Evolutionary conservation across 2,888 invertebrate genomes (phyloP).

Genomic region (Drosophila merina): DNA sequence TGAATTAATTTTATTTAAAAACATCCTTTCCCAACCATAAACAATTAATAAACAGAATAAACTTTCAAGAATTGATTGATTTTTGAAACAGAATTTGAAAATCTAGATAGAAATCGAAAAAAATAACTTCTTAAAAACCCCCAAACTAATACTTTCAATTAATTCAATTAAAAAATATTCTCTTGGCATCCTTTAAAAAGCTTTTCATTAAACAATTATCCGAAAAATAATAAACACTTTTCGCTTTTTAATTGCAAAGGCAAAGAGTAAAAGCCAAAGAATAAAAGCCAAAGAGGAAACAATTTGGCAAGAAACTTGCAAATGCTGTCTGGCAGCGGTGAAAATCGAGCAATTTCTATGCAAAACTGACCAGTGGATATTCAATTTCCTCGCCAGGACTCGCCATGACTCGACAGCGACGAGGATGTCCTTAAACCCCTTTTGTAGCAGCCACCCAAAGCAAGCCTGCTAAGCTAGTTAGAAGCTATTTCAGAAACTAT

Average conservation of each 20-base stretch:
- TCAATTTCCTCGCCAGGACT: constrained; percentile 19
- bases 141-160: no score
- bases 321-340: not conserved
- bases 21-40: no score
- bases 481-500: constrained; percentile 53
- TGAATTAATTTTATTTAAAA: no score
- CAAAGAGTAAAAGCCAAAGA: not conserved
- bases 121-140: no score
- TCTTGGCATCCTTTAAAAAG: not conserved
- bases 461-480: constrained; percentile 47
- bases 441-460: constrained; percentile 12
- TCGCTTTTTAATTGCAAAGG: not conserved
- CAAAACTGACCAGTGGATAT: constrained; percentile 33
- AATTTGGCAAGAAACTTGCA: constrained; percentile 6
- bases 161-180: not conserved
- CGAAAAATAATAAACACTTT: not conserved
- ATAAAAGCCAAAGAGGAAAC: not conserved
- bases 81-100: no score
- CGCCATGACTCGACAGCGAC: not conserved
- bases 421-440: not conserved
- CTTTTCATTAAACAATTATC: not conserved
- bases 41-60: no score
- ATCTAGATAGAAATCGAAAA: no score
- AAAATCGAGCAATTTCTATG: constrained; percentile 41
- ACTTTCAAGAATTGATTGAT: no score